Evolutionary conservation across 2,888 invertebrate species (phyloP).

Genomic region (Scotopteryx bipunctaria): DNA sequence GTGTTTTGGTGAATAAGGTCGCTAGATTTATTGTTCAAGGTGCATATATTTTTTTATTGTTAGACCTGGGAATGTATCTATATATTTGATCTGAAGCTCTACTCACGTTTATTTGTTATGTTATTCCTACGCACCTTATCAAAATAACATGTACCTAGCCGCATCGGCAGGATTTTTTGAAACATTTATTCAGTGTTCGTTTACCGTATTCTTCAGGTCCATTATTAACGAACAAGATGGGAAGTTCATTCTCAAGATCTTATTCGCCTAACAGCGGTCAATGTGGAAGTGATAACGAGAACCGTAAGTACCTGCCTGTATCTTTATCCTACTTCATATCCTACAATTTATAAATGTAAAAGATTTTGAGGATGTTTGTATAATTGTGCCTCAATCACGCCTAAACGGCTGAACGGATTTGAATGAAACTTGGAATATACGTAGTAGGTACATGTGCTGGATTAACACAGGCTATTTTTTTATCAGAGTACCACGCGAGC

Average conservation of each 20-base stretch:
- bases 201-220: slow-evolving; percentile 38
- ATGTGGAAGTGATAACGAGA: slow-evolving; percentile 45
- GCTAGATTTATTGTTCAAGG: slow-evolving; percentile 65
- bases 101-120: background rate
- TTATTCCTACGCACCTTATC: slow-evolving; percentile 31
- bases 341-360: too few species aligned
- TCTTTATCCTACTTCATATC: too few species aligned
- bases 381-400: too few species aligned
- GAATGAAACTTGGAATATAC: too few species aligned
- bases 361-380: too few species aligned
- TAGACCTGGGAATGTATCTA: too few species aligned
- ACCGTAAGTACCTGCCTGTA: slow-evolving; percentile 53
- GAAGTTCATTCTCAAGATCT: slow-evolving; percentile 72
- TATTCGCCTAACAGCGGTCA: slow-evolving; percentile 68
- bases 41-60: slow-evolving; percentile 51
- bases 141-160: too few species aligned
- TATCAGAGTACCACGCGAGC: too few species aligned
- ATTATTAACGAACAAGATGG: slow-evolving; percentile 57
- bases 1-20: slow-evolving; percentile 55
- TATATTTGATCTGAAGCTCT: too few species aligned
- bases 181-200: background rate
- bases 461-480: too few species aligned
- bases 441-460: too few species aligned
- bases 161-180: slow-evolving; percentile 20
- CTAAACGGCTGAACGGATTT: too few species aligned